Evolutionary conservation across 2,797 vertebrate species (phyloP), one percentile per base, ranked within the genome.

Genomic region (Hipposideros larvatus): DNA sequence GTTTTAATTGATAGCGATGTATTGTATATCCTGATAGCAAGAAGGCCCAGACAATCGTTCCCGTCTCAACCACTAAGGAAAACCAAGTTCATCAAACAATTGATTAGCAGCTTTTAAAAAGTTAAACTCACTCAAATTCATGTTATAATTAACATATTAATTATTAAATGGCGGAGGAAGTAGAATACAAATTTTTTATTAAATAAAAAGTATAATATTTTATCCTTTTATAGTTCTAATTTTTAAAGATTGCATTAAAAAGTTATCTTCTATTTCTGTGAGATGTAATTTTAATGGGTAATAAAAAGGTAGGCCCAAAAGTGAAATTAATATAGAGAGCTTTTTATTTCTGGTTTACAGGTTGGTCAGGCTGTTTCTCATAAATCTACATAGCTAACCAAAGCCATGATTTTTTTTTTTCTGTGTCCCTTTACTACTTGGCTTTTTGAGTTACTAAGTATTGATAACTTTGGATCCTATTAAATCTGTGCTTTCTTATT

Each of bases 241-340:
- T 63, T 82, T 87, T 90, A 65, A 82, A 77, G 11, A 31, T 70
- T 93, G 46, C 46, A 31, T 82, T 90, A 22, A 73, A 93, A 70
- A 8, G 34, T 63, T 92, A 46, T 73, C 3, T 90, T 87, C 87
- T 87, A 34, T 85, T 70, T 87, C 28, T 80, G 2, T 28, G 70
- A 84, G 48, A 26, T 85, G 15, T 34, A 28, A 31, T 77, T 90
- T 77, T 77, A 71, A 66, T n/a, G 16, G 19, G 14, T 37, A 22
- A 83, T 51, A 63, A 55, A 71, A 90, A 48, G 19, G 5, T 15
- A 41, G 24, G 5, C 1, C 53, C 53, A 85, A 48, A 88, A 80
- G 66, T 63, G 48, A 84, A 74, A 78, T 84, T n/a, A 80, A 82
- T 70, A 31, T 59, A 24, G 1, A 24, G 21, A 65, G 28, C 24